Percentiles rank a stretch among this genome's conserved stretches.
These are phyloP conservation scores for Agrypnus murinus DNA, from an alignment of 2,888 invertebrate species.

Conservation along the genomic window DNA sequence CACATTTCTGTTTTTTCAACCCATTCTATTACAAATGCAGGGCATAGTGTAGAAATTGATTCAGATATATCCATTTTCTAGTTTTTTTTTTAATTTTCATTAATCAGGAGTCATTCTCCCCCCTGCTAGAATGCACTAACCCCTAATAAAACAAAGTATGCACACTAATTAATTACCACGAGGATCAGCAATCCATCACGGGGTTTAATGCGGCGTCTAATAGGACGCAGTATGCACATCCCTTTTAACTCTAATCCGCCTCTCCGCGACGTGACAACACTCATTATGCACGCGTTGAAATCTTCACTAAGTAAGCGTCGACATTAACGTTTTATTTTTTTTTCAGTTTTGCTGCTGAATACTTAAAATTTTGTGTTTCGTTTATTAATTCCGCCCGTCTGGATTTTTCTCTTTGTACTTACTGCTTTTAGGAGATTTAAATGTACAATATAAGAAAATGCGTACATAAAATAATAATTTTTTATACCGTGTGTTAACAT, in stretches of 20 bases:
- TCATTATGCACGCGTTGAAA: slow-evolving; percentile 48
- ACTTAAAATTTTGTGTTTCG: slow-evolving; percentile 9
- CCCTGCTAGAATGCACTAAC: slow-evolving; percentile 19
- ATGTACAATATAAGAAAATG: too few relatives aligned
- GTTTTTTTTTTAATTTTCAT: too few relatives aligned
- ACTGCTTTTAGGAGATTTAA: too few relatives aligned
- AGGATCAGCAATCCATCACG: slow-evolving; percentile 66
- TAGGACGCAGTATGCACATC: slow-evolving; percentile 53
- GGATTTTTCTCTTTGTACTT: too few relatives aligned
- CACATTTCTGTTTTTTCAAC: too few relatives aligned
- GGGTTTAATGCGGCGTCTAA: slow-evolving; percentile 62
- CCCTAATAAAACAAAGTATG: slow-evolving; percentile 53
- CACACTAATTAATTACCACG: slow-evolving; percentile 65
- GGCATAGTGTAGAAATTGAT: too few relatives aligned
- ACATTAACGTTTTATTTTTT: slow-evolving; percentile 37
- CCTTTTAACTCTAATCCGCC: slow-evolving; percentile 52
- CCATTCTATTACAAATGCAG: too few relatives aligned
- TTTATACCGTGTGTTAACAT: too few relatives aligned
- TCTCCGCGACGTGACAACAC: slow-evolving; percentile 47
- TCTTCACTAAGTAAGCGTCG: slow-evolving; percentile 38
- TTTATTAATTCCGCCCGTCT: slow-evolving; percentile 6
- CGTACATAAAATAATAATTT: too few relatives aligned
- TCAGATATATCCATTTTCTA: too few relatives aligned
- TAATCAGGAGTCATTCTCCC: slow-evolving; percentile 33
- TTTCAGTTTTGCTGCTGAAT: not conserved